These are phyloP conservation scores for Manis pentadactyla DNA, from an alignment of 2,797 vertebrate genomes.

Conservation along the genomic window DNA sequence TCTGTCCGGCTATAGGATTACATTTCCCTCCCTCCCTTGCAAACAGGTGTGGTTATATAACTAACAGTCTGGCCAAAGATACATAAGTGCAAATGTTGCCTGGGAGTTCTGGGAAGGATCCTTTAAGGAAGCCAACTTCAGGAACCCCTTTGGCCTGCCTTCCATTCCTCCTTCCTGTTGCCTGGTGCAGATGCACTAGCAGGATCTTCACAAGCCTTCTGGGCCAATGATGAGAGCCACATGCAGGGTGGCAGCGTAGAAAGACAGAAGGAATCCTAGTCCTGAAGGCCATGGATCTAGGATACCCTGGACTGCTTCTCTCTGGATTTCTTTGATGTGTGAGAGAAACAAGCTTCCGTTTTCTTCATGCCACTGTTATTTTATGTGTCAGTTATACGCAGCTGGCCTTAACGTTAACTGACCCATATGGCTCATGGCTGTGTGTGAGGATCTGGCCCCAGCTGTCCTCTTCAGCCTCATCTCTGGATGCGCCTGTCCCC, in stretches of 20 bases:
- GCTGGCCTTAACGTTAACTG: conserved; percentile 59
- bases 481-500: neutral
- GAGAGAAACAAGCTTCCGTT: neutral
- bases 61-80: neutral
- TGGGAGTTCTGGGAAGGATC: neutral
- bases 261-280: neutral
- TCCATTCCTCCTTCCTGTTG: neutral
- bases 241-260: neutral
- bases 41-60: neutral
- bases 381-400: neutral
- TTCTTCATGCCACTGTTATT: conserved; percentile 1
- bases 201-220: neutral
- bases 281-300: neutral
- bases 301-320: neutral
- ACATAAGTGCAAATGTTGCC: neutral
- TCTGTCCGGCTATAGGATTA: neutral
- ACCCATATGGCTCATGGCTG: neutral
- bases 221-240: neutral
- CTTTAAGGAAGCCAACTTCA: neutral
- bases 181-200: neutral
- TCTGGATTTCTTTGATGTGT: neutral
- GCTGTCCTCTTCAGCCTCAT: neutral
- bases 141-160: neutral
- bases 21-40: neutral
- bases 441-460: neutral